Base-by-base conservation (phyloP, 1,140 invertebrate genomes). In the Coptotermes formosanus region DNA sequence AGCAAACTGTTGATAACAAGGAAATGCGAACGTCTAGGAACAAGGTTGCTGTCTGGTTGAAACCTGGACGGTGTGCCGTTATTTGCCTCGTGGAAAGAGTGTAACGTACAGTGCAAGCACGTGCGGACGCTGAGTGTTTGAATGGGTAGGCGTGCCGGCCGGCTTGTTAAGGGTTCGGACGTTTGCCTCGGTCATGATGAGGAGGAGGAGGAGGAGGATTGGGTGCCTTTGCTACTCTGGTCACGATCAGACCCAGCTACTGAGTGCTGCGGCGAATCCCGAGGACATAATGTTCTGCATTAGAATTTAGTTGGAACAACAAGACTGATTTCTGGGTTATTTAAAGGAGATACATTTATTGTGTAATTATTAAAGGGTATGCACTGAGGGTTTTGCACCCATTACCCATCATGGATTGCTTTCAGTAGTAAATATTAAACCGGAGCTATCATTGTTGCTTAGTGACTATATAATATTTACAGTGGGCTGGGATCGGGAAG, bases 101-200 rank as follows among this genome's bases (percentile, higher is more conserved):
- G 25, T 19, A 64, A 23, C 1, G 59, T 64, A 7, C 59, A n/a
- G 64, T 75, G n/a, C 2, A 16, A 75, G 64, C 64, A 75, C 64
- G 64, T 75, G 64, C 64, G 6, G 64, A 30, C 25, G 6, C 64
- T 75, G 64, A 30, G 14, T 30, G 64, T 30, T 16, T 75, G 64
- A 75, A 75, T 30, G 64, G 64, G 64, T 75, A 75, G 64, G 64
- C 64, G 64, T 75, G 64, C 16, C 52, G 64, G 38, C 38, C 55
- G 64, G 64, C 64, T 75, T 30, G 64, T 75, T 75, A 75, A 75
- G 64, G 64, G 64, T 30, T 30, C 64, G n/a, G 64, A 75, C 64
- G 64, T 75, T 75, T 75, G 64, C 59, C 59, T 23, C 59, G 59
- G 59, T 64, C 59, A 75, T 75, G 64, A 75, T n/a, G 64, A n/a